Evolutionary conservation across 2,888 invertebrate genomes (phyloP).

Genomic region (Stictocephala bisonia): DNA sequence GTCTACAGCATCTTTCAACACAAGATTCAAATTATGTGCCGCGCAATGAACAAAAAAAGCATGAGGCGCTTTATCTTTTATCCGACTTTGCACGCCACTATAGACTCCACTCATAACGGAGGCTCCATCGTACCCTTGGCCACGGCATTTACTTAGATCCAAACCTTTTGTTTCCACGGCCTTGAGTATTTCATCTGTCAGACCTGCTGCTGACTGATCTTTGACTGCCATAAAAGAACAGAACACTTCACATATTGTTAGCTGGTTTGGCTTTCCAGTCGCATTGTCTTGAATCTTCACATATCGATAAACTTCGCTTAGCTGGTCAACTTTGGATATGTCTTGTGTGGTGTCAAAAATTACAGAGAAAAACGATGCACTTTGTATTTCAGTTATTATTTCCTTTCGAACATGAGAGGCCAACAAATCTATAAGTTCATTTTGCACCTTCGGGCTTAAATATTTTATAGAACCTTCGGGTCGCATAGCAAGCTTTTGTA

Average conservation of each 20-base stretch:
- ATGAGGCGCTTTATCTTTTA: slow-evolving; percentile 39
- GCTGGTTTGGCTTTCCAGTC: not conserved
- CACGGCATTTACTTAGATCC: slow-evolving; percentile 7
- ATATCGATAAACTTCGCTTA: slow-evolving; percentile 6
- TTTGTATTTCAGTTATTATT: slow-evolving; percentile 1
- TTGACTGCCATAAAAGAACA: slow-evolving; percentile 5
- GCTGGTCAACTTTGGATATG: slow-evolving; percentile 37
- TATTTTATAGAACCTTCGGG: slow-evolving; percentile 15
- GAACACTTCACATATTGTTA: not conserved
- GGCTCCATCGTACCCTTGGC: slow-evolving; percentile 55
- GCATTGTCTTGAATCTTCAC: not conserved
- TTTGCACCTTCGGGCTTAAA: slow-evolving; percentile 48
- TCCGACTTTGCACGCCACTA: not conserved
- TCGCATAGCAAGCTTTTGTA: not conserved
- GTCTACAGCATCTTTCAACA: slow-evolving; percentile 12
- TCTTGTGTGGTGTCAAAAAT: slow-evolving; percentile 38
- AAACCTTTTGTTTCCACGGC: not conserved
- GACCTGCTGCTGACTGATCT: not conserved
- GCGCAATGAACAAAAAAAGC: slow-evolving; percentile 51
- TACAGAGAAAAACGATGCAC: not conserved
- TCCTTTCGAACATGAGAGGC: slow-evolving; percentile 25
- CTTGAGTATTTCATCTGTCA: not conserved
- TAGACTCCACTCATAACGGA: slow-evolving; percentile 49
- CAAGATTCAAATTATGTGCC: slow-evolving; percentile 48
- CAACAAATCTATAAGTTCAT: slow-evolving; percentile 45